Base-by-base conservation (phyloP, 92 coral and sea anemone species). In the Chrysogorgia sp. region DNA sequence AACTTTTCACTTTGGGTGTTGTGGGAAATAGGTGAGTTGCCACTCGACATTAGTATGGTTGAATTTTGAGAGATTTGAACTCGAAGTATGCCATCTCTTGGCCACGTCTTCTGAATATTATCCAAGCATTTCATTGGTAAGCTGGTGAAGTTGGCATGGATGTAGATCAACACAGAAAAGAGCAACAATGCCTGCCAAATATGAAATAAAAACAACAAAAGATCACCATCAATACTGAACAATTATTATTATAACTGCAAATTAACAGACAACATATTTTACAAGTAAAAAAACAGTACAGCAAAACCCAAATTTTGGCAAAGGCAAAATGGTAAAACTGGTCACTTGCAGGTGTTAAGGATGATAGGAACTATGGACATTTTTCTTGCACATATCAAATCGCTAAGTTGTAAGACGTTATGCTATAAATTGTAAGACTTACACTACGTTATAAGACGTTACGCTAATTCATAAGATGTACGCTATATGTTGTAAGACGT, bases 131-230 rank as follows among this genome's bases (percentile, higher is more conserved):
- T 85, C 76, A 94, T 94, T 28, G 98, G 97, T 49, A 96, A 82
- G 65, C 97, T 88, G 65, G 98, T 91, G 79, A 94, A 94, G 24
- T 96, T 92, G 67, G 92, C 92, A 67, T 94, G 98, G 56, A 94
- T 94, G 58, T 94, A 94, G 7, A 92, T 94, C 79, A 94, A 82
- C 60, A 94, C 88, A 58, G 90, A 82, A 80, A 94, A 94, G 45
- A 92, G 89, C 34, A 88, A 87, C 56, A 94, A 74, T 50, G 97
- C 98, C 98, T 94, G 82, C 34, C 58, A 84, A 62, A 14, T 17
- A 72, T 74, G 67, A 28, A 29, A 40, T 47, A 4, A 15, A 47
- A 7, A 6, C 7, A 47, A 7, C 53, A 47, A 7, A 47, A 6
- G 7, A 15, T 47, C 10, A 47, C 10, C 15, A 47, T 47, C n/a